phyloP scores from a whole-genome alignment of 2,113 vertebrate species.

The Poeciliopsis retropinna region DNA sequence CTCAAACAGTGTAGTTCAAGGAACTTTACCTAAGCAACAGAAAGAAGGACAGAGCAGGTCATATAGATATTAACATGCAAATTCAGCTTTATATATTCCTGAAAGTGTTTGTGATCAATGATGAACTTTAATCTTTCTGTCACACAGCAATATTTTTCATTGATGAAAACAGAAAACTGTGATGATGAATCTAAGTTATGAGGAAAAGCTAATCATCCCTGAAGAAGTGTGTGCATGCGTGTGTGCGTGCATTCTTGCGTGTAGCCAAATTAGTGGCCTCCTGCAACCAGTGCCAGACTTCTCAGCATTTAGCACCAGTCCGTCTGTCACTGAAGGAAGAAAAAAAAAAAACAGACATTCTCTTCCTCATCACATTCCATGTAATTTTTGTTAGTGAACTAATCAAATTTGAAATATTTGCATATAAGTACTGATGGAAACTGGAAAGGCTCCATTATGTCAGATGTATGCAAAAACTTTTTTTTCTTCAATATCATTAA shows the following conservation, averaged over 20 bases:
- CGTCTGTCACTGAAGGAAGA: conserved; percentile 50
- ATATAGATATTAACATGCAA: background rate
- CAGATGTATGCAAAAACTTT: background rate
- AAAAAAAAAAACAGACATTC: conserved; percentile 2
- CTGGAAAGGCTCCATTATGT: background rate
- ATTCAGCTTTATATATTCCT: background rate
- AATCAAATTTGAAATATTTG: conserved; percentile 17
- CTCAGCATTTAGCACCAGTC: conserved; percentile 55
- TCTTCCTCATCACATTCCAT: conserved; percentile 41
- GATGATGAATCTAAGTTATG: conserved; percentile 31
- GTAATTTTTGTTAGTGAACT: conserved; percentile 24
- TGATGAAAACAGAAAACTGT: conserved; percentile 32
- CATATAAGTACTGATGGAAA: conserved; percentile 8
- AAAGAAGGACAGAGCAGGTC: background rate
- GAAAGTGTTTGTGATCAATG: conserved; percentile 10
- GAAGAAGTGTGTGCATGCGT: conserved; percentile 27
- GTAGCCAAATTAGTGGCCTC: conserved; percentile 45
- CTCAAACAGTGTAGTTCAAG: background rate
- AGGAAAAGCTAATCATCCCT: conserved; percentile 38
- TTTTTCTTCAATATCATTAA: background rate
- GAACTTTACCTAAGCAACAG: background rate
- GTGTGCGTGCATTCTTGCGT: conserved; percentile 32
- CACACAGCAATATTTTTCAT: conserved; percentile 20
- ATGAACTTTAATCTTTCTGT: conserved; percentile 14
- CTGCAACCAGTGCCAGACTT: conserved; percentile 67